phyloP scores from a whole-genome alignment of 2,113 vertebrate genomes.

The Motacilla alba region DNA sequence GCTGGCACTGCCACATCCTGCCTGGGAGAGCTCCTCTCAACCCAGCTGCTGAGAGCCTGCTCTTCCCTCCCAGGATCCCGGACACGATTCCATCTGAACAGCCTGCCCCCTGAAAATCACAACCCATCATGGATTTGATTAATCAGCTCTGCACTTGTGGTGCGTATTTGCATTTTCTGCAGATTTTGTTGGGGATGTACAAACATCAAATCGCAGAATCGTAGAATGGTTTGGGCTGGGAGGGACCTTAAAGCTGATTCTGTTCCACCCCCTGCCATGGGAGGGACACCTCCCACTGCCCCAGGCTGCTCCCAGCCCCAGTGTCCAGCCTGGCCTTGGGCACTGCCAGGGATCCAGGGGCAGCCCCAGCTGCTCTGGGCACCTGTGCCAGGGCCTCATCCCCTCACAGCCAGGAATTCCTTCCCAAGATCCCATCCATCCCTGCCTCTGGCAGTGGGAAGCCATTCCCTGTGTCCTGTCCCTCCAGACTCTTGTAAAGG shows the following conservation, averaged over 20 bases:
- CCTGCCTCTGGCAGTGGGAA: background rate
- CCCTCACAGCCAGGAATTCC: accelerated
- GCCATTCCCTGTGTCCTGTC: background rate
- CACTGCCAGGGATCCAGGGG: background rate
- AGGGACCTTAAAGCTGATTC: background rate
- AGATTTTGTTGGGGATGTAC: background rate
- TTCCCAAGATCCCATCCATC: accelerated
- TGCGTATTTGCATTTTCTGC: background rate
- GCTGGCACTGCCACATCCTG: background rate
- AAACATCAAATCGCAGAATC: background rate
- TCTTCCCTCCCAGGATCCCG: background rate
- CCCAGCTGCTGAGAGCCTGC: background rate
- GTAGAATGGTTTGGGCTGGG: background rate
- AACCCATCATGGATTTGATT: background rate
- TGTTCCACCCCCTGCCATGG: background rate
- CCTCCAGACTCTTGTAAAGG: background rate
- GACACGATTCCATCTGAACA: background rate
- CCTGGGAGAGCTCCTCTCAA: background rate
- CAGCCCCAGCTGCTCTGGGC: background rate
- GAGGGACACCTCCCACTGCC: background rate
- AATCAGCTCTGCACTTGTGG: background rate
- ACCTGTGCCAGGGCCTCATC: background rate
- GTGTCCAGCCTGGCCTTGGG: accelerated
- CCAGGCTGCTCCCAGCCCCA: accelerated
- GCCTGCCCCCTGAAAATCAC: background rate